These are phyloP conservation scores for Crematogaster levior DNA, from an alignment of 2,888 invertebrate species.

Conservation along the genomic window DNA sequence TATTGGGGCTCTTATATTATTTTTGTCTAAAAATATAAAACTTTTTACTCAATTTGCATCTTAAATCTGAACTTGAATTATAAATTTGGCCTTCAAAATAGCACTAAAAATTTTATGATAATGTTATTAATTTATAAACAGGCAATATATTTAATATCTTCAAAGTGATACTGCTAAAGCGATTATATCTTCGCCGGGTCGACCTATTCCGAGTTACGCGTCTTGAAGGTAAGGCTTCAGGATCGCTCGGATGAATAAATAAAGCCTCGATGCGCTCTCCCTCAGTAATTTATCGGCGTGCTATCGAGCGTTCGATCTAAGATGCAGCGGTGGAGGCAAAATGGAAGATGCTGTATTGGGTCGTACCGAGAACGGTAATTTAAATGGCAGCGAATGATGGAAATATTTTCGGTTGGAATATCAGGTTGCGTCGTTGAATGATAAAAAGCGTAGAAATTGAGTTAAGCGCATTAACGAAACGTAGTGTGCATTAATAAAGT, in stretches of 20 bases:
- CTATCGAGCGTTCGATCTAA: constrained; percentile 66
- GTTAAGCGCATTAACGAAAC: constrained; percentile 23
- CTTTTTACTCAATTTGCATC: background rate
- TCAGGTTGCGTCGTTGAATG: constrained; percentile 11
- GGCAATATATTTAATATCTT: constrained; percentile 69
- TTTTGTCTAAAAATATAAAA: background rate
- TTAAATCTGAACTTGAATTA: background rate
- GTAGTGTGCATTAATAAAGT: background rate
- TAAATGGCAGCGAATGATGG: constrained; percentile 20
- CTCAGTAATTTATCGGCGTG: constrained; percentile 72
- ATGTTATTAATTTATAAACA: constrained; percentile 21
- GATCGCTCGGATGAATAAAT: constrained; percentile 76
- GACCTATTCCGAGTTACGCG: constrained; percentile 50
- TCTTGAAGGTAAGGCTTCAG: constrained; percentile 61
- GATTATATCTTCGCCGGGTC: constrained; percentile 78
- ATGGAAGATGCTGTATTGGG: constrained; percentile 39
- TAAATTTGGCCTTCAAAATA: constrained; percentile 7
- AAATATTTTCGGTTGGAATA: constrained; percentile 41
- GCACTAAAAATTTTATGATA: background rate
- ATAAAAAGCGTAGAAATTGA: constrained; percentile 20
- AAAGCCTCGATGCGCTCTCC: constrained; percentile 68
- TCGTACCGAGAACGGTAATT: constrained; percentile 38
- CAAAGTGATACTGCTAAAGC: constrained; percentile 75
- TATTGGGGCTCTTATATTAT: background rate
- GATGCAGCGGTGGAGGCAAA: constrained; percentile 25